Evolutionary conservation across 2,888 invertebrate species (phyloP), one percentile per base, ranked within the genome.

Genomic region (Laspeyria flexula): DNA sequence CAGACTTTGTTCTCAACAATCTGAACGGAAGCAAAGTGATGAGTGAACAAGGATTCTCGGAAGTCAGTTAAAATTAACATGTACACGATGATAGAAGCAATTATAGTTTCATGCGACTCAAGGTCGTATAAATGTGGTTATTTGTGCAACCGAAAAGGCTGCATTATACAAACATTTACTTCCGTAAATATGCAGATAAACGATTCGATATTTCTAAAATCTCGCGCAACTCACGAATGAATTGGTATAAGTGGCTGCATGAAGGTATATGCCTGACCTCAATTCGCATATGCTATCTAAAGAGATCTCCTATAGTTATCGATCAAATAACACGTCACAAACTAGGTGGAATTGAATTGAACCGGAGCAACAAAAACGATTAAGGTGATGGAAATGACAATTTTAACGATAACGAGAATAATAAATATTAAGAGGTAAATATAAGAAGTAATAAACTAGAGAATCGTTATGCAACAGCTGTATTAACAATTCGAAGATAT

Each of bases 261-360:
- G 67, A 63, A 73, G 60, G 68, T 68, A 75, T 69, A 25, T 45
- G 33, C 29, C 34, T 47, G 86, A 57, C 85, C 85, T 78, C 74
- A 81, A 79, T 88, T 73, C 65, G 51, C 60, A 63, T 61, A 55
- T 73, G 67, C 69, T 84, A 87, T 86, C 85, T 80, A 66, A 79
- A 84, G 73, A 83, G 77, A 84, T 83, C 81, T 79, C 65, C 57
- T 75, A 30, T 50, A 45, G 55, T 58, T 60, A 86, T 83, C 81
- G 79, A 84, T 85, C 81, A 81, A 78, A 80, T 65, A 71, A 65
- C 73, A 75, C 67, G 60, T 68, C 73, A 72, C 57, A 65, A 75
- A 69, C 70, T 65, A 73, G 40, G 41, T 62, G 71, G 65, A 67
- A 75, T 47, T 65, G 47, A 72, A 71, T 65, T 71, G 58, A 60